phyloP scores from a whole-genome alignment of 1,140 invertebrate species.

The Aphis craccivora region DNA sequence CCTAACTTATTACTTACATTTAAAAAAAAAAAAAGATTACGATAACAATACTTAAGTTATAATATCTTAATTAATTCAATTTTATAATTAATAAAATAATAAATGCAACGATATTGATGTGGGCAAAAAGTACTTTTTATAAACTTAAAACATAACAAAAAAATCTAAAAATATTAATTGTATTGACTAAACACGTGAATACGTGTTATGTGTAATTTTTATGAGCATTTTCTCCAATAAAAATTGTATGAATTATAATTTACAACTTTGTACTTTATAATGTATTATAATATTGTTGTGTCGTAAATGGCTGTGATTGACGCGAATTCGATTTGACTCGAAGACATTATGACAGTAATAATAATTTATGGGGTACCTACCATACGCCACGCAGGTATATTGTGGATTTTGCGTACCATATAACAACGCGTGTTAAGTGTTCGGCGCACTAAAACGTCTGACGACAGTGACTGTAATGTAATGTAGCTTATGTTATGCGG shows the following conservation, averaged over 20 bases:
- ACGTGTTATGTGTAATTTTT: neutral
- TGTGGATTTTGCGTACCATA: neutral
- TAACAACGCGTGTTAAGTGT: neutral
- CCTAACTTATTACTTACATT: no score
- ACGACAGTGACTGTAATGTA: neutral
- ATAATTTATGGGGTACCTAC: neutral
- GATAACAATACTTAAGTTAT: neutral
- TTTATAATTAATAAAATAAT: neutral
- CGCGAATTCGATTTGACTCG: neutral
- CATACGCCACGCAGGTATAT: neutral
- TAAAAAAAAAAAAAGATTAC: neutral
- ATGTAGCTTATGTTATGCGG: neutral
- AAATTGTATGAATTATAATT: neutral
- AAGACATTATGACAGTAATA: neutral
- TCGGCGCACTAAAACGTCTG: neutral
- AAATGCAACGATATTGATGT: no score
- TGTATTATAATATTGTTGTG: no score
- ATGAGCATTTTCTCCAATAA: neutral
- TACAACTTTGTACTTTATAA: no score
- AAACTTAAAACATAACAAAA: neutral
- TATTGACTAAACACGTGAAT: neutral
- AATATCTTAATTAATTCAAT: no score
- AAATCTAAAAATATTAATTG: neutral
- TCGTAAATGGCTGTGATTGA: neutral
- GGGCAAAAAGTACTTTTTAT: neutral